Conservation (phyloP, 2,888 invertebrate genomes). For the Exocentrus adspersus region DNA sequence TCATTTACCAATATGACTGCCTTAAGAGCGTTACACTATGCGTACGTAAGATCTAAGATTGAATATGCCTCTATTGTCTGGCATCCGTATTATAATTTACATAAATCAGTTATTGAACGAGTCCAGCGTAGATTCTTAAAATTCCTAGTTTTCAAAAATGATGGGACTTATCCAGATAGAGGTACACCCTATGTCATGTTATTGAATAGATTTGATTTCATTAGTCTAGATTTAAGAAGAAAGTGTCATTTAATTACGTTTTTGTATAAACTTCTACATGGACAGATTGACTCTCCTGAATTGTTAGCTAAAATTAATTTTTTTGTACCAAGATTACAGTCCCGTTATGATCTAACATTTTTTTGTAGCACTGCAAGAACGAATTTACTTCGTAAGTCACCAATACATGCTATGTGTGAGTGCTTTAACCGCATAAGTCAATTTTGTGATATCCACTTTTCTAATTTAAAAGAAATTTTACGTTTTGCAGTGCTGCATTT, state of each 20-base stretch:
- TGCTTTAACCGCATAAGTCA: neutral
- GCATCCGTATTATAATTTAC: neutral
- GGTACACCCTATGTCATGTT: neutral
- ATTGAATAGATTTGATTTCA: neutral
- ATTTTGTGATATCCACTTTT: neutral
- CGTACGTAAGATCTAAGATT: neutral
- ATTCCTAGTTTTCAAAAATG: neutral
- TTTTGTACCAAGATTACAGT: neutral
- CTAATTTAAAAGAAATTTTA: neutral
- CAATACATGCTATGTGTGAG: neutral
- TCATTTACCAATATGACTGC: neutral
- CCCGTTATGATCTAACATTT: neutral
- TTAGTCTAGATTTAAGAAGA: neutral
- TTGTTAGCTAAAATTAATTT: neutral
- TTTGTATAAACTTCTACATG: neutral
- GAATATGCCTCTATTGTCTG: neutral
- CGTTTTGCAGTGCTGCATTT: no score
- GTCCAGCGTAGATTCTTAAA: neutral
- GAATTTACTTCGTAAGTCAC: neutral
- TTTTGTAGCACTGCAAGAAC: neutral
- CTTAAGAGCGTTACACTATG: neutral
- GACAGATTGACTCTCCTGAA: neutral
- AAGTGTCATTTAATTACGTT: neutral
- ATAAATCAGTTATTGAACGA: no score
- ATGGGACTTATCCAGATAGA: neutral